phyloP scores from a whole-genome alignment of 2,797 vertebrate genomes.

The Sebastes vulpes region DNA sequence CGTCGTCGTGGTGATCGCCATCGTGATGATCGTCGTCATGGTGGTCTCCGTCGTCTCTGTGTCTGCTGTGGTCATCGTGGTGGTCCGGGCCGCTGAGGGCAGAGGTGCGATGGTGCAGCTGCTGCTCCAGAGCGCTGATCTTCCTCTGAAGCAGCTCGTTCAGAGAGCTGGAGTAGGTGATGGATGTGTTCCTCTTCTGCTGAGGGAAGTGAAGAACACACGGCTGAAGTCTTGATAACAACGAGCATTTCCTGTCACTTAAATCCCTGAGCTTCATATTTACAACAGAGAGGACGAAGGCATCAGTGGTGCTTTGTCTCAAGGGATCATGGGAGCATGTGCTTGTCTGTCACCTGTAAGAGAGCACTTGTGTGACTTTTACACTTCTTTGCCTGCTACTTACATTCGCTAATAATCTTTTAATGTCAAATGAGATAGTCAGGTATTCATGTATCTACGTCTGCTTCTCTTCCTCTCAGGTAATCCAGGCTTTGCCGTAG shows the following conservation, averaged over 20 bases:
- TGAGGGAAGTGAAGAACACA: neutral
- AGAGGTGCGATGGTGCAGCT: conserved; percentile 77
- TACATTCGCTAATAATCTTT: neutral
- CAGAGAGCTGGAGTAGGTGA: conserved; percentile 86
- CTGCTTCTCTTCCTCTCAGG: conserved; percentile 39
- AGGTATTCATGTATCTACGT: conserved; percentile 16
- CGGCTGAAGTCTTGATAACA: neutral
- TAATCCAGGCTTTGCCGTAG: conserved; percentile 76
- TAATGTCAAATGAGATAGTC: neutral
- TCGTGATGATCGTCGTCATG: conserved; percentile 11
- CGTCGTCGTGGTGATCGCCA: neutral
- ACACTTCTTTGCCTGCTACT: neutral
- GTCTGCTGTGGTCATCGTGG: conserved; percentile 34
- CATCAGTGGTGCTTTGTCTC: neutral
- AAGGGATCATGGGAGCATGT: neutral
- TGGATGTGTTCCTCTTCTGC: conserved; percentile 87
- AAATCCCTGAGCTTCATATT: neutral
- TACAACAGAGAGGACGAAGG: neutral
- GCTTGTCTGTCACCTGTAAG: neutral
- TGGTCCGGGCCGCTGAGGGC: conserved; percentile 41
- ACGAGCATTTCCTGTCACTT: neutral
- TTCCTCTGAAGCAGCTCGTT: conserved; percentile 89
- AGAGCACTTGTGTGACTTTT: neutral
- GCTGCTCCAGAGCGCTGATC: conserved; percentile 87
- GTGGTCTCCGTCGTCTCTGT: conserved; percentile 19